phyloP scores from a whole-genome alignment of 2,888 invertebrate species.

The Mongoloraphidia duomilia region DNA sequence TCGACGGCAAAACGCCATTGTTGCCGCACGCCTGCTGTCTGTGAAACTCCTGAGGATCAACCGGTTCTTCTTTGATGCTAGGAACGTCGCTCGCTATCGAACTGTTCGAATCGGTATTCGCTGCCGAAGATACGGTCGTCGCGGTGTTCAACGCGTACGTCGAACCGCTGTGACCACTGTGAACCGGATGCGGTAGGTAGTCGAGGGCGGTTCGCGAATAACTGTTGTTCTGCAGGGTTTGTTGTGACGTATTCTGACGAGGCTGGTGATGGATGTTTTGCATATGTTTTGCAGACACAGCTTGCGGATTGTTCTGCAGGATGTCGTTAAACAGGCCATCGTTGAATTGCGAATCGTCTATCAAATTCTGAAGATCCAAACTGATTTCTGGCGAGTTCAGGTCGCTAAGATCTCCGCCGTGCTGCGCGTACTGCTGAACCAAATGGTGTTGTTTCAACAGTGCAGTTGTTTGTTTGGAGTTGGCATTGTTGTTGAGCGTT shows the following conservation, averaged over 20 bases:
- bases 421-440: constrained; percentile 59
- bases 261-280: constrained; percentile 22
- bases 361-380: constrained; percentile 79
- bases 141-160: constrained; percentile 11
- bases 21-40: constrained; percentile 46
- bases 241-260: too few species aligned
- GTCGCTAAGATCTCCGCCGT: constrained; percentile 63
- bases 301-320: constrained; percentile 35
- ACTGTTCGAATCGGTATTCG: constrained; percentile 29
- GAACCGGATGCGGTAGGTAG: constrained; percentile 87
- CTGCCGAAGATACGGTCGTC: background rate
- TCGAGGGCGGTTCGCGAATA: constrained; percentile 63
- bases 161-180: constrained; percentile 48
- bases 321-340: constrained; percentile 79
- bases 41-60: constrained; percentile 56
- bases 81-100: constrained; percentile 45
- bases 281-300: constrained; percentile 27
- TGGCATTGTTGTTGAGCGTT: constrained; percentile 30
- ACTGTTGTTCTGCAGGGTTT: constrained; percentile 13
- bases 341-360: constrained; percentile 79
- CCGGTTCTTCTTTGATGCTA: constrained; percentile 76
- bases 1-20: constrained; percentile 23
- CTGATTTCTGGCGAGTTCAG: constrained; percentile 87
- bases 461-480: constrained; percentile 39
- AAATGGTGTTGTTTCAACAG: constrained; percentile 50